Conservation (phyloP, 2,797 vertebrate species). For the Toxotes lorentzi region DNA sequence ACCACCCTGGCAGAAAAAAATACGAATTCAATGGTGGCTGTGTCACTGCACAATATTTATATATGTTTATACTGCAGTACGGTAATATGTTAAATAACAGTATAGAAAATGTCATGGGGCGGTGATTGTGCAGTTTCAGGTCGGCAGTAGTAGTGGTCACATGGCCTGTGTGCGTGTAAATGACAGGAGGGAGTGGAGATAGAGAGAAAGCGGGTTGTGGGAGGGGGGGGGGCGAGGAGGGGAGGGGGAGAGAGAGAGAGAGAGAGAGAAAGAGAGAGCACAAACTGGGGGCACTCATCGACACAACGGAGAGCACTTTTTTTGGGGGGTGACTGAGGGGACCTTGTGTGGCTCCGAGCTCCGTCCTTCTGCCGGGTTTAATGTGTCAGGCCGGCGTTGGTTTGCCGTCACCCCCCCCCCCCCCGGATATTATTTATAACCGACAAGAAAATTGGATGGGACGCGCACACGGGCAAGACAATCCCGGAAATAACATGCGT, state of each 20-base stretch:
- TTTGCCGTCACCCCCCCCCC: constrained; percentile 2
- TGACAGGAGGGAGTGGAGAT: neutral
- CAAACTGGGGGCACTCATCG: constrained; percentile 19
- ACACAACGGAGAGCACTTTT: constrained; percentile 31
- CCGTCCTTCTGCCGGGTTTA: neutral
- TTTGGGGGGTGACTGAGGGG: constrained; percentile 14
- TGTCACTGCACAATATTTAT: neutral
- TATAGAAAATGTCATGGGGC: neutral
- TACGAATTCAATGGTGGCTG: neutral
- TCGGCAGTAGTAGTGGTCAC: neutral
- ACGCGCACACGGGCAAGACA: constrained; percentile 62
- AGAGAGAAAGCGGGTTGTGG: constrained; percentile 8
- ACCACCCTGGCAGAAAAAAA: neutral
- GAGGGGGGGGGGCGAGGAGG: constrained; percentile 17
- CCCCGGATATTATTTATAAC: constrained; percentile 58
- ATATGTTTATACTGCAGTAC: neutral
- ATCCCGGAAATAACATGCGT: constrained; percentile 81
- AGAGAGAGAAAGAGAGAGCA: constrained; percentile 17
- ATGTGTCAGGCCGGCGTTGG: constrained; percentile 11
- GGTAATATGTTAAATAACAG: neutral
- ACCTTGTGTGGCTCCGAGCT: constrained; percentile 16
- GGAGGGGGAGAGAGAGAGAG: constrained; percentile 11
- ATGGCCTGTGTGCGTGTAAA: neutral
- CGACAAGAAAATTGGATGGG: constrained; percentile 51
- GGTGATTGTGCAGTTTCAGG: neutral